These are phyloP conservation scores for Sebastes schlegelii DNA, from an alignment of 2,113 vertebrate species.

Conservation along the genomic window DNA sequence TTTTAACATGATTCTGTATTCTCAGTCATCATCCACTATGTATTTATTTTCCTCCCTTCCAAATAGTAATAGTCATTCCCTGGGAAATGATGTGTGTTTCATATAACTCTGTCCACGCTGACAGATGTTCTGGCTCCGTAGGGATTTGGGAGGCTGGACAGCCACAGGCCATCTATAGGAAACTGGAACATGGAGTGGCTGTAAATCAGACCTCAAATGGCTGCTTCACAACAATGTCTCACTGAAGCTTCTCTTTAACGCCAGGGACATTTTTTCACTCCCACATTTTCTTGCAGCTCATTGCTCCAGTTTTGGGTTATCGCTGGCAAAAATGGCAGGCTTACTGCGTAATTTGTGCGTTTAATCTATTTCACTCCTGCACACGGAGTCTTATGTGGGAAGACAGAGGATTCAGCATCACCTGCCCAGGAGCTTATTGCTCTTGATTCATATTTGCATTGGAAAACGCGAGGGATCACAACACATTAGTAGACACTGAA, in stretches of 20 bases:
- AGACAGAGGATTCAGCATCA: constrained; percentile 62
- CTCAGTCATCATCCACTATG: not conserved
- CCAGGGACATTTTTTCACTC: constrained; percentile 4
- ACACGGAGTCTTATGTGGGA: constrained; percentile 31
- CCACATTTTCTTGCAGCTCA: constrained; percentile 27
- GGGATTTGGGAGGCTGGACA: constrained; percentile 39
- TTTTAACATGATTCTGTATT: too few relatives aligned
- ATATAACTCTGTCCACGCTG: constrained; percentile 38
- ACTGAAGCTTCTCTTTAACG: constrained; percentile 14
- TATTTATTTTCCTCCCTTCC: constrained; percentile 7
- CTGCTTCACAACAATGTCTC: constrained; percentile 34
- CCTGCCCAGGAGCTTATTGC: constrained; percentile 59
- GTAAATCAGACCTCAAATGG: constrained; percentile 48
- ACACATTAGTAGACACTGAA: constrained; percentile 58
- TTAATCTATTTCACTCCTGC: constrained; percentile 37
- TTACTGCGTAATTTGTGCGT: constrained; percentile 36
- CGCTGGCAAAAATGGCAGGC: constrained; percentile 19
- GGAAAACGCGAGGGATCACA: constrained; percentile 58
- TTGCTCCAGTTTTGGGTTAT: constrained; percentile 32
- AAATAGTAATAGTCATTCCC: constrained; percentile 10
- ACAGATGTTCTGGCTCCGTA: constrained; percentile 49
- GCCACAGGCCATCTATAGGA: constrained; percentile 44
- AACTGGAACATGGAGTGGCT: constrained; percentile 33
- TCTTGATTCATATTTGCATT: constrained; percentile 67
- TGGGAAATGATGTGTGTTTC: constrained; percentile 39